Percentiles rank a stretch among this genome's conserved stretches.
Evolutionary conservation across 2,113 vertebrate genomes (phyloP).

Genomic region (Hippocampus guttulatus): DNA sequence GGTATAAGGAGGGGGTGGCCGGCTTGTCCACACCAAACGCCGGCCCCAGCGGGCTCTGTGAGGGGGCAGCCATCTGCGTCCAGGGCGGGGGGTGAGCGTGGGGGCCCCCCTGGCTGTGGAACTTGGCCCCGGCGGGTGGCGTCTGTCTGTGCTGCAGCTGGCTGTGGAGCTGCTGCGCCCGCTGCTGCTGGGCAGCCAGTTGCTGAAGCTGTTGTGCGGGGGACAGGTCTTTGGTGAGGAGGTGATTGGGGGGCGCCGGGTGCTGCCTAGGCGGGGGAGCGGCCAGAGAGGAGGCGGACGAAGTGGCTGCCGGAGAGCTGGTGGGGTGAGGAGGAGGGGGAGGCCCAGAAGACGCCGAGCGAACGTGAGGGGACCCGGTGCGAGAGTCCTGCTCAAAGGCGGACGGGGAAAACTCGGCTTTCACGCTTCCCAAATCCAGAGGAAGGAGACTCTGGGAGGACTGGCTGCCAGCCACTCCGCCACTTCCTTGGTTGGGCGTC

Average conservation of each 20-base stretch:
- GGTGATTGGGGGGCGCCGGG: slow-evolving; percentile 73
- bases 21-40: slow-evolving; percentile 85
- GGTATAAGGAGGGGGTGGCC: slow-evolving; percentile 83
- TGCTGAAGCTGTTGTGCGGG: slow-evolving; percentile 82
- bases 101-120: slow-evolving; percentile 65
- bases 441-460: slow-evolving; percentile 57
- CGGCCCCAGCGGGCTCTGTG: slow-evolving; percentile 79
- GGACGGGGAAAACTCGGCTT: slow-evolving; percentile 90
- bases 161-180: slow-evolving; percentile 86
- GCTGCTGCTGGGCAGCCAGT: slow-evolving; percentile 82
- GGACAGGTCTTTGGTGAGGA: slow-evolving; percentile 73
- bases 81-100: slow-evolving; percentile 79
- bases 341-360: slow-evolving; percentile 79
- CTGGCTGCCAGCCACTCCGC: slow-evolving; percentile 13
- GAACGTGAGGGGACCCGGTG: slow-evolving; percentile 82
- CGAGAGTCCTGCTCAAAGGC: slow-evolving; percentile 87
- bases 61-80: slow-evolving; percentile 75
- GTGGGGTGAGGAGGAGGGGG: slow-evolving; percentile 75
- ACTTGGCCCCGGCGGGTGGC: slow-evolving; percentile 67
- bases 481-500: slow-evolving; percentile 57
- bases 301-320: slow-evolving; percentile 65
- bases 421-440: slow-evolving; percentile 80
- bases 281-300: slow-evolving; percentile 73
- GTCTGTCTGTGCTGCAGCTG: slow-evolving; percentile 88
- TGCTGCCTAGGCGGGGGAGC: slow-evolving; percentile 74